Evolutionary conservation across 2,797 vertebrate genomes (phyloP), one percentile per base, ranked within the genome.

Genomic region (Neosilurus mollespiculum): DNA sequence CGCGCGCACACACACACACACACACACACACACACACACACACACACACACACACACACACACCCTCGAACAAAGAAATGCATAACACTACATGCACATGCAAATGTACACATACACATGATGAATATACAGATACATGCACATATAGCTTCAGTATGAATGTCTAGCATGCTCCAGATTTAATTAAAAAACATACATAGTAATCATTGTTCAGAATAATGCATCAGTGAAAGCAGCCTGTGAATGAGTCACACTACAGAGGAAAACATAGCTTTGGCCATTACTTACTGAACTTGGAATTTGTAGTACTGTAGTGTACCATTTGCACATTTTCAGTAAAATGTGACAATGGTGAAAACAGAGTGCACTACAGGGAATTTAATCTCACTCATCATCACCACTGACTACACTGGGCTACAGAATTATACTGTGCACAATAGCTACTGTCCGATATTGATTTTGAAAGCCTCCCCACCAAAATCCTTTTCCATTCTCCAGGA

Each of bases 401-500:
- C 76, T 12, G 82, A 86, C 87, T 86, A 80, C 85, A 64, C 83
- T 75, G 82, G 85, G 75, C 85, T 86, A 90, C 81, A 86, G 76
- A 78, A 85, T 73, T 64, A 81, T 81, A 62, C 81, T 80, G 79
- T 79, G 85, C 87, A 90, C 90, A 90, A 89, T 81, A 83, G 87
- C 87, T 81, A 82, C 72, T 82, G 81, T 87, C 83, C 84, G 76
- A 86, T 93, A 93, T 93, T 92, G 92, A 93, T 94, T 93, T 88
- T 86, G 84, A 90, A 88, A 90, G 89, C 7, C 88, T 87, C 53
- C 80, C 80, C 62, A 76, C 49, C 69, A 85, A 92, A 85, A 91
- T 88, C 86, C 87, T 90, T 90, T 92, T 91, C 88, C 85, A 91
- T 92, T 92, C 83, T 88, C 86, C 86, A 34, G 18, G 86, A 80